Evolutionary conservation across 2,888 invertebrate genomes (phyloP).

Genomic region (Lycophotia porphyrea): DNA sequence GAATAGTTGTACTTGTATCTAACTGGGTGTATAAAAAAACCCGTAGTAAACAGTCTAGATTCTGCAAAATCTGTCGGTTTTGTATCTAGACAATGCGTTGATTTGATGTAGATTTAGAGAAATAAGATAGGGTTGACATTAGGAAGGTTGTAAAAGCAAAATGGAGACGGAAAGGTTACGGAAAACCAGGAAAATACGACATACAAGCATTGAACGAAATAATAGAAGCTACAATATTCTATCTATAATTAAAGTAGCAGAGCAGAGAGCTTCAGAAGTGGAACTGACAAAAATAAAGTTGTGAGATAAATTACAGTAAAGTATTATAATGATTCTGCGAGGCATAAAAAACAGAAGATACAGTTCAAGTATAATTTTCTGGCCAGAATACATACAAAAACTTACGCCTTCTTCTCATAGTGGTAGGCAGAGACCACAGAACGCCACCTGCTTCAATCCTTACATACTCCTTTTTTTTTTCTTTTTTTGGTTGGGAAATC

Average conservation of each 20-base stretch:
- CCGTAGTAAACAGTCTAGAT: background rate
- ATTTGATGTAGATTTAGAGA: background rate
- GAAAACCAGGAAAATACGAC: background rate
- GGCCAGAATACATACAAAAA: too few relatives aligned
- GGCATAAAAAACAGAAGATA: background rate
- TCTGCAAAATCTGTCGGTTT: background rate
- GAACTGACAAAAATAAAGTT: background rate
- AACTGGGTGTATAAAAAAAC: background rate
- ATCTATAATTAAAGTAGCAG: background rate
- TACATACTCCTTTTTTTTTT: background rate
- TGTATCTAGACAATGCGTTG: background rate
- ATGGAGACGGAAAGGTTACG: background rate
- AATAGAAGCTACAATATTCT: background rate
- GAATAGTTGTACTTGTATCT: background rate
- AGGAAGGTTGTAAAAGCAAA: background rate
- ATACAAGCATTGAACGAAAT: background rate
- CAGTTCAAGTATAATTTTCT: background rate
- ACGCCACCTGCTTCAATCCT: background rate
- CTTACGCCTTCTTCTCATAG: background rate
- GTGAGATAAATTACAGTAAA: background rate
- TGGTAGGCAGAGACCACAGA: background rate
- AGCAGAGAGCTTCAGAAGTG: background rate
- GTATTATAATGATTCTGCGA: background rate
- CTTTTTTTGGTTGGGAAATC: too few relatives aligned
- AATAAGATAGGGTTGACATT: background rate